Percentiles rank a stretch among this genome's conserved stretches.
phyloP scores from a whole-genome alignment of 2,888 invertebrate species.

The Polia nebulosa region DNA sequence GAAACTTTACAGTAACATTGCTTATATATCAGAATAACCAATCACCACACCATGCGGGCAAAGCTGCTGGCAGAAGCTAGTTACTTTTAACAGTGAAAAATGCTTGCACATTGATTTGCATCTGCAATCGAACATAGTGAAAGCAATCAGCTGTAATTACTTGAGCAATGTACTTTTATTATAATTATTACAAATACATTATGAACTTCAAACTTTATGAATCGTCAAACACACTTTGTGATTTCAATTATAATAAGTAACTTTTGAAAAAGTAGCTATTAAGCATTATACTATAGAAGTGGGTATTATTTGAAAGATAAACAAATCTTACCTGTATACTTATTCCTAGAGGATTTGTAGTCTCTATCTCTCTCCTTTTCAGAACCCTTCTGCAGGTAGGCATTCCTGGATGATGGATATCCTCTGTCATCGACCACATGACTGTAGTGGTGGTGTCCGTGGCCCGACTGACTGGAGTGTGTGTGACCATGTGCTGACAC shows the following conservation, averaged over 20 bases:
- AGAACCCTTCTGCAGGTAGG: conserved; percentile 92
- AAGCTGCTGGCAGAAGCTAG: no score
- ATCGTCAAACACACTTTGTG: background rate
- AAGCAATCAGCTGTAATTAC: background rate
- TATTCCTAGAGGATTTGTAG: conserved; percentile 96
- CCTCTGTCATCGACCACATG: conserved; percentile 87
- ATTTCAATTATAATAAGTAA: background rate
- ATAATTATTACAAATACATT: background rate
- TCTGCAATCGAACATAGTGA: conserved; percentile 7
- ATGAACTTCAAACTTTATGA: background rate
- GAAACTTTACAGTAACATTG: no score
- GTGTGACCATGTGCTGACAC: conserved; percentile 91
- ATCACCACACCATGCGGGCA: no score
- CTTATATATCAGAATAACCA: no score
- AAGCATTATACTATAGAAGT: background rate
- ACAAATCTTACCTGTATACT: conserved; percentile 94
- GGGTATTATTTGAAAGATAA: background rate
- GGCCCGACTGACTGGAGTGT: conserved; percentile 79
- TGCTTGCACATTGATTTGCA: conserved; percentile 5
- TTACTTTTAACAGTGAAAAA: no score
- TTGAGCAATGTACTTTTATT: conserved; percentile 3
- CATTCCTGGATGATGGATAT: conserved; percentile 92
- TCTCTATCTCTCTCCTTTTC: conserved; percentile 98
- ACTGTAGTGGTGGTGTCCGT: conserved; percentile 86
- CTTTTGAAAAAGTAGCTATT: background rate